Evolutionary conservation across 1,140 invertebrate species (phyloP), one percentile per base, ranked within the genome.

Genomic region (Caerostris extrusa): DNA sequence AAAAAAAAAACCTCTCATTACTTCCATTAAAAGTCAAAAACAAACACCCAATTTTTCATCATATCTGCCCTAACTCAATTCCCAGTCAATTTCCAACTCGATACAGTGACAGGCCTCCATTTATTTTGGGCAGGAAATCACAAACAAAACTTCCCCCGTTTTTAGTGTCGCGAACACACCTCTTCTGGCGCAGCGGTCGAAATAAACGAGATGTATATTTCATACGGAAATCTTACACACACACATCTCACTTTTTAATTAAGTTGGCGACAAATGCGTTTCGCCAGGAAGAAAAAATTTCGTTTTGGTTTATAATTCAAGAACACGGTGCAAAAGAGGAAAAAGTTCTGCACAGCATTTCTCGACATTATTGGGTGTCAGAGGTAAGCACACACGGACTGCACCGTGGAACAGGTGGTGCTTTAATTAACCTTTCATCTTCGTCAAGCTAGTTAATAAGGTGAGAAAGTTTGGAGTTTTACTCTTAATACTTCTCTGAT

Each of bases 351-450:
- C 58, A 12, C 14, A 34, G 34, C 34, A 34, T 58, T 92, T 14
- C 58, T 12, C 34, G 67, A 88, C 92, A 93, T 88, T 93, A 93
- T 93, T 93, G 92, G 69, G 69, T 93, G 92, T 93, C 92, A 93
- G 71, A 89, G 71, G 86, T 89, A 61, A 64, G 61, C 14, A 55
- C 34, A 55, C 34, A 34, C 83, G 14, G 58, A 87, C 77, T 83
- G 77, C 81, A 92, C 58, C 14, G 82, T 34, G 60, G 83, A 93
- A 88, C 92, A 93, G 92, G 86, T 93, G 92, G 67, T 89, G 92
- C 81, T 93, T 93, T 93, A 93, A 93, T 93, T 93, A 93, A 93
- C 92, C 92, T 93, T 93, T 93, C 92, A 93, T 88, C 92, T 93
- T 89, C 92, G 92, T 93, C 92, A 93, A 55, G 69, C 57, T 81